Evolutionary conservation across 2,797 vertebrate genomes (phyloP).

Genomic region (Falco concolor): DNA sequence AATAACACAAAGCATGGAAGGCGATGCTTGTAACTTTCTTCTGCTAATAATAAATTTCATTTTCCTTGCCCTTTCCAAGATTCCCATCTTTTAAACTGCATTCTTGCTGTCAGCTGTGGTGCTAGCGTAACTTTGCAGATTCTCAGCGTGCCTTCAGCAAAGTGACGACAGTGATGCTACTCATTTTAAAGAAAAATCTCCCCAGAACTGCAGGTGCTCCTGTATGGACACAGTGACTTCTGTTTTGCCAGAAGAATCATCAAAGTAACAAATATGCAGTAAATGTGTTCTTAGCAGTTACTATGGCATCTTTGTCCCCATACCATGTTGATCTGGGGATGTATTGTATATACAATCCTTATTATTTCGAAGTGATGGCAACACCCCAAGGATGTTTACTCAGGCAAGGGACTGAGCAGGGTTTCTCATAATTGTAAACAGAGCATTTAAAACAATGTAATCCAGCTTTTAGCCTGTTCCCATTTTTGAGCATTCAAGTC

Average conservation of each 20-base stretch:
- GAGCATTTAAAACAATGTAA: slow-evolving; percentile 48
- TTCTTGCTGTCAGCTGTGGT: not conserved
- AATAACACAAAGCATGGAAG: not conserved
- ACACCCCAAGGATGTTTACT: slow-evolving; percentile 65
- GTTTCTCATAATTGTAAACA: slow-evolving; percentile 57
- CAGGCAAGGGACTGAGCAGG: not conserved
- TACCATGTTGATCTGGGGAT: not conserved
- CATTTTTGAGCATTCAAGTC: not conserved
- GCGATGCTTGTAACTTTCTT: not conserved
- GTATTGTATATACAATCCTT: not conserved
- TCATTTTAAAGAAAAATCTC: not conserved
- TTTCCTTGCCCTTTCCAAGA: not conserved
- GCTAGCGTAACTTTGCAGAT: not conserved
- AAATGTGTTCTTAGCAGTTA: not conserved
- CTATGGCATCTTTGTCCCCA: not conserved
- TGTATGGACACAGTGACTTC: not conserved
- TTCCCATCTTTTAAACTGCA: not conserved
- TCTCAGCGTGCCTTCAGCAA: not conserved
- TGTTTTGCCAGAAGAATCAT: not conserved
- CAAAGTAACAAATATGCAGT: not conserved
- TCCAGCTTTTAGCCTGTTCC: not conserved
- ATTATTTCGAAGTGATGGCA: slow-evolving; percentile 45
- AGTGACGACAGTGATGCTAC: not conserved
- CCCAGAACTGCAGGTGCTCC: not conserved
- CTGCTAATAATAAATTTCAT: not conserved